Base-by-base conservation (phyloP, 2,888 invertebrate genomes). In the Chalcosyrphus nemorum region DNA sequence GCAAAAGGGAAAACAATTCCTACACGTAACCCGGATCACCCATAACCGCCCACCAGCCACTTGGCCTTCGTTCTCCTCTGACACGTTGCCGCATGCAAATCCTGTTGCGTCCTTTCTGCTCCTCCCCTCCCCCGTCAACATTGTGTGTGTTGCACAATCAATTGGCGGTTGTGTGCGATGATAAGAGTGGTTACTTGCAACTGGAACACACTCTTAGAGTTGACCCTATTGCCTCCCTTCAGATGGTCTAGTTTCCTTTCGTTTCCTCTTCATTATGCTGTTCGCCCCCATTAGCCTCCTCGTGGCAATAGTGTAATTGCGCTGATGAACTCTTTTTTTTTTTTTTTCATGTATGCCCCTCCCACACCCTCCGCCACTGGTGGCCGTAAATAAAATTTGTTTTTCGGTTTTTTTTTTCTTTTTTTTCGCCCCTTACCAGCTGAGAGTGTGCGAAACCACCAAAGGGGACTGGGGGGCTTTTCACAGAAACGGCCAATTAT, bases 61-160 rank as follows among this genome's bases (percentile, higher is more conserved):
- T 80, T 80, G 74, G 84, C 80, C 82, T 78, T 78, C 72, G 17
- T 50, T 27, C 17, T 54, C 65, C 43, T 15, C 52, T n/a, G 45
- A 56, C 41, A 27, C 52, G 35, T 4, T 5, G n/a, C 38, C 50
- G 50, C 43, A 84, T 84, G 80, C 84, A 84, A 82, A 84, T 80
- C 65, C 74, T 75, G 75, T 70, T 84, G 74, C 72, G 68, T 68
- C n/a, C n/a, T n/a, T n/a, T n/a, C n/a, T n/a, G n/a, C n/a, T 80
- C 43, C 17, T 38, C 13, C 19, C 59, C 32, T 9, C 24, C 52
- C n/a, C 13, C 13, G 52, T 65, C 75, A 19, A 68, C 76, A 54
- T 41, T 63, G 70, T 75, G 70, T 75, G 63, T 61, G 66, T 50
- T 24, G 50, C 52, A 75, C 70, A 80, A 80, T 84, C 80, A 80